These are phyloP conservation scores for Acanthaster planci DNA, from an alignment of 35 echinoderm and acorn worm genomes.

Conservation along the genomic window DNA sequence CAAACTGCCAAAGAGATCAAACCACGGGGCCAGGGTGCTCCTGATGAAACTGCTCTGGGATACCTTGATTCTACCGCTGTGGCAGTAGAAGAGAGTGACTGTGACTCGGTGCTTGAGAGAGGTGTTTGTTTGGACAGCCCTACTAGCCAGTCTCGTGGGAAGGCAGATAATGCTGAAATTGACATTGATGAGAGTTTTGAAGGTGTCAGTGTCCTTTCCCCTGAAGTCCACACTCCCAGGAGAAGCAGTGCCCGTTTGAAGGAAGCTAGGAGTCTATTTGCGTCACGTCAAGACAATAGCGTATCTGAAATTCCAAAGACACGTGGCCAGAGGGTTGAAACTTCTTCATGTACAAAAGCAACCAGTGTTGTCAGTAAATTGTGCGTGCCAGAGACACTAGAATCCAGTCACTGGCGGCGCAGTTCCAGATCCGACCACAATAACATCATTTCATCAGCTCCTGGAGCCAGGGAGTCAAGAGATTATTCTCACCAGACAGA, in stretches of 20 bases:
- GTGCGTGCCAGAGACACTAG: no score
- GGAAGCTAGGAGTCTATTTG: no score
- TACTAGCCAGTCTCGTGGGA: not conserved
- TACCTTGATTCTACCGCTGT: not conserved
- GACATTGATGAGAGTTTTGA: not conserved
- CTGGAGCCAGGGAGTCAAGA: no score
- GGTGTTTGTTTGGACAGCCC: not conserved
- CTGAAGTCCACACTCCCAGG: not conserved
- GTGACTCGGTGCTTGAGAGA: not conserved
- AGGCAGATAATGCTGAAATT: not conserved
- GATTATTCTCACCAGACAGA: no score
- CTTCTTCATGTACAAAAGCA: no score
- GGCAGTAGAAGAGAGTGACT: not conserved
- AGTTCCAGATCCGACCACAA: no score
- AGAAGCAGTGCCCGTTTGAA: not conserved
- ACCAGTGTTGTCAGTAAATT: no score
- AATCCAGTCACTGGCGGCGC: no score
- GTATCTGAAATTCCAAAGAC: no score
- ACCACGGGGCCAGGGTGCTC: not conserved
- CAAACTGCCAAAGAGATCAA: not conserved
- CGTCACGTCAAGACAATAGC: no score
- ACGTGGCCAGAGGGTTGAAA: no score
- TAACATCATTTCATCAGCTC: no score
- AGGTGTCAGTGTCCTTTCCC: not conserved
- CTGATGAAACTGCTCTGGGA: not conserved